Conservation (phyloP, 2,113 vertebrate species). For the Puntigrus tetrazona region DNA sequence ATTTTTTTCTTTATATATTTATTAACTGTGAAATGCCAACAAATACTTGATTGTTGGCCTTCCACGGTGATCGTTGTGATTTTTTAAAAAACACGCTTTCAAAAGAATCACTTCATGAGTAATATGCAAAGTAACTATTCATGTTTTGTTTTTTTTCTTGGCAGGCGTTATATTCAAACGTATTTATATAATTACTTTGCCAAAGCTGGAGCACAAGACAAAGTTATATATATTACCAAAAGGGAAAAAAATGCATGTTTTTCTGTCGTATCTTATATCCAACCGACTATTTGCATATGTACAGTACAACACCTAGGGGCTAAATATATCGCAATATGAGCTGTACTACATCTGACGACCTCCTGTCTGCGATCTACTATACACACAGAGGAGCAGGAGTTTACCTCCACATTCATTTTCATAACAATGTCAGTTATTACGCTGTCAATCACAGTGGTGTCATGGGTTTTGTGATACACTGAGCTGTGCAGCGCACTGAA, state of each 20-base stretch:
- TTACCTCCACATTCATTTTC: constrained; percentile 36
- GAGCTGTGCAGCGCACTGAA: not conserved
- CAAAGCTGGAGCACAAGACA: too few species aligned
- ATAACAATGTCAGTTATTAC: constrained; percentile 41
- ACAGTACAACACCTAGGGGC: not conserved
- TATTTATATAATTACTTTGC: too few species aligned
- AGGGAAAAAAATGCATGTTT: not conserved
- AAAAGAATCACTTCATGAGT: not conserved
- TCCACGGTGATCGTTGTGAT: not conserved
- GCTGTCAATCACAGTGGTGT: constrained; percentile 35
- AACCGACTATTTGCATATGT: not conserved
- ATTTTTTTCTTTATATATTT: not conserved
- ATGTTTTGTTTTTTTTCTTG: not conserved
- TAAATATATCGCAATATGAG: not conserved
- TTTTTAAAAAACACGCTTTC: not conserved
- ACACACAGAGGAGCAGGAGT: not conserved
- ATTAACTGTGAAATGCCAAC: too few species aligned
- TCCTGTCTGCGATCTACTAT: not conserved
- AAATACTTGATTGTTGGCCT: not conserved
- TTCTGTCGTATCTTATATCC: not conserved
- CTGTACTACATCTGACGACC: not conserved
- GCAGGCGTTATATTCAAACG: not conserved
- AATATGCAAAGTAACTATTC: not conserved
- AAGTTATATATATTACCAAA: not conserved
- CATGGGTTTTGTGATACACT: constrained; percentile 34